Percentiles rank a stretch among this genome's conserved stretches.
phyloP scores from a whole-genome alignment of 2,113 vertebrate genomes.

The Erythrocebus patas region DNA sequence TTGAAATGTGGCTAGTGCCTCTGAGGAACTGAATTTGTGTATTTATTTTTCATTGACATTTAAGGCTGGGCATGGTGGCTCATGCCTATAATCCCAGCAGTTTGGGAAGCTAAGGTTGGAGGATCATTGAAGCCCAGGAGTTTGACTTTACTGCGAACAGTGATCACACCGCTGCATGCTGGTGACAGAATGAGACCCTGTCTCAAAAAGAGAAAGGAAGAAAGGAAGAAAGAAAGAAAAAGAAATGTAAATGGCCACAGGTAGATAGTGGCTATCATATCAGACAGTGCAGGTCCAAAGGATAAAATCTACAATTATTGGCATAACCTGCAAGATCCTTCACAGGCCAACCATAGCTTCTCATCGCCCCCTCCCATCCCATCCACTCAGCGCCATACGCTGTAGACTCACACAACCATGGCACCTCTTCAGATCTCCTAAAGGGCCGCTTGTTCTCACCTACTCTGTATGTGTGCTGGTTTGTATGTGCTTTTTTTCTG shows the following conservation, averaged over 20 bases:
- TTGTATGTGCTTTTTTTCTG: neutral
- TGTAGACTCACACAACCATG: no score
- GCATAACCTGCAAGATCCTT: neutral
- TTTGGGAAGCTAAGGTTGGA: no score
- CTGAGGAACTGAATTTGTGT: neutral
- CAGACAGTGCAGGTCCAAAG: neutral
- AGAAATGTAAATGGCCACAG: neutral
- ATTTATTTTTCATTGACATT: neutral
- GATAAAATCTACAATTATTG: neutral
- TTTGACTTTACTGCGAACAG: no score
- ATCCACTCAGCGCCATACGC: rapidly evolving
- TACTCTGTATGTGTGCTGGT: neutral
- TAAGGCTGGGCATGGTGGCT: neutral
- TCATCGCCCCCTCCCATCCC: rapidly evolving
- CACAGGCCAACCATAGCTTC: no score
- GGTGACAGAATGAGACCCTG: no score
- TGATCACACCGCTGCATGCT: no score
- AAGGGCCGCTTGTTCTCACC: neutral
- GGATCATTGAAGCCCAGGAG: no score
- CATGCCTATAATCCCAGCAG: no score
- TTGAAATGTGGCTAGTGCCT: neutral
- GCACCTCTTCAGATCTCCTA: neutral
- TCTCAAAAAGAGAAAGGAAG: no score
- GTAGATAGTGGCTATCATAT: neutral
- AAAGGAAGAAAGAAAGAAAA: no score